Evolutionary conservation across 2,797 vertebrate genomes (phyloP).

Genomic region (Tarsius wallacei): DNA sequence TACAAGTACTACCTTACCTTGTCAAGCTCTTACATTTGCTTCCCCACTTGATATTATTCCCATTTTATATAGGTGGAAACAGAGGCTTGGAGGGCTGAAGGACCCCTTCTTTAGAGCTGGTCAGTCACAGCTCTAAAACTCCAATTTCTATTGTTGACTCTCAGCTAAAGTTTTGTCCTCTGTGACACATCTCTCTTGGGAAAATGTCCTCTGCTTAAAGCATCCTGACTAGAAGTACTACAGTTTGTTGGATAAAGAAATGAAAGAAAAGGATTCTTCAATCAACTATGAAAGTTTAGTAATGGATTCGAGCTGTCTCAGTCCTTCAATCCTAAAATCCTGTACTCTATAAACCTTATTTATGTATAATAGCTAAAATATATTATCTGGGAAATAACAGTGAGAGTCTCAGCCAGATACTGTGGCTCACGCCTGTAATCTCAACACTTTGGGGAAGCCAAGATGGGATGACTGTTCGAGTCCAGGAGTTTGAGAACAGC

Average conservation of each 20-base stretch:
- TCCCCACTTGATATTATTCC: background rate
- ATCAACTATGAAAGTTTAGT: background rate
- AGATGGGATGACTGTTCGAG: no score
- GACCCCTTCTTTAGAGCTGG: background rate
- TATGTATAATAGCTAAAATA: background rate
- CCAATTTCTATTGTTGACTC: conserved; percentile 2
- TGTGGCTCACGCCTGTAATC: no score
- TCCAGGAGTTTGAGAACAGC: no score
- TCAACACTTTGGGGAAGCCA: no score
- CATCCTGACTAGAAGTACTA: background rate
- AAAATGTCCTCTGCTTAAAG: conserved; percentile 3
- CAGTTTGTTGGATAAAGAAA: background rate
- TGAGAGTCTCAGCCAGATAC: no score
- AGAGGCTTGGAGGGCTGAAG: background rate
- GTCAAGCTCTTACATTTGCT: background rate
- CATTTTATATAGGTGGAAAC: conserved; percentile 41
- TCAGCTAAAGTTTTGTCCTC: background rate
- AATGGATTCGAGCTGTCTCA: background rate
- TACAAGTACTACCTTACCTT: background rate
- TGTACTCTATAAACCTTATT: background rate
- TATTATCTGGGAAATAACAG: background rate
- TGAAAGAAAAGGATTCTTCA: background rate
- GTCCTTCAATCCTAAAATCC: background rate
- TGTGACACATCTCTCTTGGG: background rate
- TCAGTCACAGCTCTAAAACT: background rate